Conservation (phyloP, 2,113 vertebrate genomes). For the Mirounga angustirostris region DNA sequence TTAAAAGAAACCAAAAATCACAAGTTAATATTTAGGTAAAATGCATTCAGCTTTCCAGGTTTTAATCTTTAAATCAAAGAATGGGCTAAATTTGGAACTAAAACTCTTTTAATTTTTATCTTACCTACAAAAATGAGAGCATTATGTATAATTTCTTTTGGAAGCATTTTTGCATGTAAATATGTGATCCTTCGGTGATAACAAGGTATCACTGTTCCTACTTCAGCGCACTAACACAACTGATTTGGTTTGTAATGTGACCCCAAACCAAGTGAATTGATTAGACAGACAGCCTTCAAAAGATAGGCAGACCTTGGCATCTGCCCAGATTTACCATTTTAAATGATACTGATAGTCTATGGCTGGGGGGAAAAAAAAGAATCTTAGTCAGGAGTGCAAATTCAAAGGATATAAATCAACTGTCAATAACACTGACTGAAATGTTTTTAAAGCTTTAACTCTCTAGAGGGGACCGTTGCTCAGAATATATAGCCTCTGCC, state of each 20-base stretch:
- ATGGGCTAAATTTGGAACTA: neutral
- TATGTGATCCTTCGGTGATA: neutral
- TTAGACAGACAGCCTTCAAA: neutral
- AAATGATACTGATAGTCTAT: neutral
- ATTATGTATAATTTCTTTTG: neutral
- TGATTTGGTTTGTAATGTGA: neutral
- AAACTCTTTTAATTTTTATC: conserved; percentile 4
- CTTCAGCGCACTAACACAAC: neutral
- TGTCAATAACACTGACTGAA: conserved; percentile 40
- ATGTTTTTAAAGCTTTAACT: conserved; percentile 37
- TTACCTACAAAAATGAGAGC: neutral
- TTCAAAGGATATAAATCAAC: conserved; percentile 60
- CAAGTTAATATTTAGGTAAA: conserved; percentile 8
- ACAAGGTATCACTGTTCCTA: neutral
- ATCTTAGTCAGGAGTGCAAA: neutral
- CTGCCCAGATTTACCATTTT: conserved; percentile 23
- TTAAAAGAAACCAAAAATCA: conserved; percentile 42
- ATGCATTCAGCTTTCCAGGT: conserved; percentile 16
- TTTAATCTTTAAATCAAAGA: conserved; percentile 32
- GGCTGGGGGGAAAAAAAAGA: neutral
- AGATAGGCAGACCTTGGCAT: neutral
- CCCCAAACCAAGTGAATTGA: neutral
- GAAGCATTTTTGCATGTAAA: neutral
- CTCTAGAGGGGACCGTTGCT: conserved; percentile 12
- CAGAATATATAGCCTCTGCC: neutral